Conservation (phyloP, 2,797 vertebrate species). For the Halcyon badia region DNA sequence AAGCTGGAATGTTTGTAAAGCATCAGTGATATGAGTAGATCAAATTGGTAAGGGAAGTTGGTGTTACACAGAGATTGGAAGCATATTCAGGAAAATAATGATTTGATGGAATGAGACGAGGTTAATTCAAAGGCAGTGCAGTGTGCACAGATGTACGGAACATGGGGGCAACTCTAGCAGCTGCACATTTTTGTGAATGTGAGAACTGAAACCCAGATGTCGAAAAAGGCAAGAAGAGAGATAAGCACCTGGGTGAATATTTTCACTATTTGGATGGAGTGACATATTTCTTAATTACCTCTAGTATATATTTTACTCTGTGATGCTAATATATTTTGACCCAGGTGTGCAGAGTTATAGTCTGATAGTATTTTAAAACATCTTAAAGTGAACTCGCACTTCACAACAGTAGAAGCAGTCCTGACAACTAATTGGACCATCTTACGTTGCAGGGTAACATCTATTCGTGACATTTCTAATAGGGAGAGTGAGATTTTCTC, state of each 20-base stretch:
- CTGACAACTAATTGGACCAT: background rate
- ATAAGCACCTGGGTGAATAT: background rate
- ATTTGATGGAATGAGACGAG: background rate
- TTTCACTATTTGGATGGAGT: background rate
- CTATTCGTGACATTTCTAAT: background rate
- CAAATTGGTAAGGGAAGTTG: background rate
- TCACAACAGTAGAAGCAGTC: background rate
- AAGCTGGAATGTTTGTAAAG: background rate
- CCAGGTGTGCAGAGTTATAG: background rate
- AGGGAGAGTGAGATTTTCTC: background rate
- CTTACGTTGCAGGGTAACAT: background rate
- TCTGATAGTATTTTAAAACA: background rate
- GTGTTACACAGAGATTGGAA: background rate
- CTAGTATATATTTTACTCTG: background rate
- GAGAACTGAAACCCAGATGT: background rate
- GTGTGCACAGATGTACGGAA: background rate
- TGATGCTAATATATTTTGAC: background rate
- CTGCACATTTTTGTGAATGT: background rate
- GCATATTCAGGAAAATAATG: background rate
- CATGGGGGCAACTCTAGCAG: background rate
- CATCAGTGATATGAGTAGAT: background rate
- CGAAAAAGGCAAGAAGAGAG: background rate
- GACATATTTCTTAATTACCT: background rate
- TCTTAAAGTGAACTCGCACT: background rate
- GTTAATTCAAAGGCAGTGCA: background rate